Evolutionary conservation across 2,888 invertebrate genomes (phyloP).

Genomic region (Meta bourneti): DNA sequence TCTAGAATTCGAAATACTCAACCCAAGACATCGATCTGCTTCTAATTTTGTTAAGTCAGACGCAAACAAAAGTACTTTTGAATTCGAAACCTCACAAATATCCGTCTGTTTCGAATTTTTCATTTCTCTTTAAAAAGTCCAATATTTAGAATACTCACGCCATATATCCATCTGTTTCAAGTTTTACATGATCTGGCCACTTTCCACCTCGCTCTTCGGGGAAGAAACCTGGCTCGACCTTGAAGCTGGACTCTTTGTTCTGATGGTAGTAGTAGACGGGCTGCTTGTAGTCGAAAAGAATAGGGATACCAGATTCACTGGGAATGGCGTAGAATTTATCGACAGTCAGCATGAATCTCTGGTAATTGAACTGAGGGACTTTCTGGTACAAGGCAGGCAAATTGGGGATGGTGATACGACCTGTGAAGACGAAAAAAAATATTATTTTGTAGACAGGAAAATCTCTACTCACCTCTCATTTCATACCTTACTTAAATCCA

Average conservation of each 20-base stretch:
- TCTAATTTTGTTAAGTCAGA: too few relatives aligned
- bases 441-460: background rate
- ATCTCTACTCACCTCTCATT: too few relatives aligned
- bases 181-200: conserved; percentile 73
- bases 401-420: conserved; percentile 72
- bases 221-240: conserved; percentile 77
- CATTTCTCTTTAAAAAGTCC: too few relatives aligned
- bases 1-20: too few relatives aligned
- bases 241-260: conserved; percentile 75
- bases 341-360: conserved; percentile 60
- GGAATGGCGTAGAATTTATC: conserved; percentile 70
- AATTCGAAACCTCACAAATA: too few relatives aligned
- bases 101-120: too few relatives aligned
- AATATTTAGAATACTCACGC: conserved; percentile 64
- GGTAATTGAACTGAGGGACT: conserved; percentile 49
- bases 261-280: conserved; percentile 64
- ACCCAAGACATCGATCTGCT: too few relatives aligned
- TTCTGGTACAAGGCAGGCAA: conserved; percentile 55
- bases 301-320: conserved; percentile 73
- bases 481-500: background rate
- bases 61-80: background rate
- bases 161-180: conserved; percentile 72
- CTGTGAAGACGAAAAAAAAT: background rate
- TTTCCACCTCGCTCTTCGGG: conserved; percentile 76
- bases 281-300: conserved; percentile 71